Evolutionary conservation across 35 echinoderm and acorn worm genomes (phyloP).

Genomic region (Ophioderma brevispina): DNA sequence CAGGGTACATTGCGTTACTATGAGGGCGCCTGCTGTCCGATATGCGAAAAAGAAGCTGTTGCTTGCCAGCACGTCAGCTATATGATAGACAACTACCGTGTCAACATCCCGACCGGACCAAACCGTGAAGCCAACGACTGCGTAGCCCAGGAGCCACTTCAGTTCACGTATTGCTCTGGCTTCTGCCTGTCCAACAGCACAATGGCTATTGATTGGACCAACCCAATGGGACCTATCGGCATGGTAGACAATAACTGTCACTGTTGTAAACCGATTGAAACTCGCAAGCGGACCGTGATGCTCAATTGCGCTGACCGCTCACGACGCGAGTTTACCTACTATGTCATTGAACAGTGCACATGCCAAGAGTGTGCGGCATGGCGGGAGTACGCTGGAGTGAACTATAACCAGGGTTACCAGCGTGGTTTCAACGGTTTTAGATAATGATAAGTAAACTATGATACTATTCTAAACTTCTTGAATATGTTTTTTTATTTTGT

Average conservation of each 20-base stretch:
- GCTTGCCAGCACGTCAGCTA: background rate
- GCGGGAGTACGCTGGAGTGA: background rate
- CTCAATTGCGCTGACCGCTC: background rate
- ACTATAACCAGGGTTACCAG: background rate
- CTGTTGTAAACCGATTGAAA: slow-evolving; percentile 10
- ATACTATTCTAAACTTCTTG: background rate
- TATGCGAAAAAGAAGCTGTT: background rate
- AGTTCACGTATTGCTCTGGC: slow-evolving; percentile 17
- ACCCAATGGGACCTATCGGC: slow-evolving; percentile 4
- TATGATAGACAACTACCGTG: background rate
- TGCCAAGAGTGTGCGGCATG: background rate
- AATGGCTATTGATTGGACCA: background rate
- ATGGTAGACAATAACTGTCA: background rate
- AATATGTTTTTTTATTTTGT: background rate
- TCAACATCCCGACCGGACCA: background rate
- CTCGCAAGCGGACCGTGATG: background rate
- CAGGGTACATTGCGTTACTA: background rate
- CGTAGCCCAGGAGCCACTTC: background rate
- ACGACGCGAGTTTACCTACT: background rate
- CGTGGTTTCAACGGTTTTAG: background rate
- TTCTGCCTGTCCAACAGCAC: background rate
- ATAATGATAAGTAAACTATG: background rate
- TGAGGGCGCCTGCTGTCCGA: background rate
- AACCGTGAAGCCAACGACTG: background rate
- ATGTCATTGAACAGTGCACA: slow-evolving; percentile 11